phyloP scores from a whole-genome alignment of 2,797 vertebrate genomes.

The Premnoplex brunnescens region DNA sequence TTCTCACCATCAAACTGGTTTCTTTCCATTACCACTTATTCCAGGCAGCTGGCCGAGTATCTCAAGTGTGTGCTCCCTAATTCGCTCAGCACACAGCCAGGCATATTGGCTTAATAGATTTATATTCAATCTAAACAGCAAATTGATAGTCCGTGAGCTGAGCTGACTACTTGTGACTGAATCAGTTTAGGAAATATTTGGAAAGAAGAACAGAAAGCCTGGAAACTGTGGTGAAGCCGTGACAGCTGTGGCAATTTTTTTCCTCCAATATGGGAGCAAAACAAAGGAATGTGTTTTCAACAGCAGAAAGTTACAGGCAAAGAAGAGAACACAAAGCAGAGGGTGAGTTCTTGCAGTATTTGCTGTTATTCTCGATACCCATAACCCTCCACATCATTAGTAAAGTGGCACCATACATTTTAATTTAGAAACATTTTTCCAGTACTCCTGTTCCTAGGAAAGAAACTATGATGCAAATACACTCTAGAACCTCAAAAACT shows the following conservation, averaged over 20 bases:
- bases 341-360: not conserved
- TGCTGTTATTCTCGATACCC: not conserved
- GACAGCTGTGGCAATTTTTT: not conserved
- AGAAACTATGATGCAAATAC: not conserved
- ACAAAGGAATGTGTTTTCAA: not conserved
- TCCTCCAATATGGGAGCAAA: not conserved
- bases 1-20: not conserved
- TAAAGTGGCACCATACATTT: not conserved
- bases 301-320: not conserved
- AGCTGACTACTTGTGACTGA: not conserved
- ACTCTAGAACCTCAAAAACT: not conserved
- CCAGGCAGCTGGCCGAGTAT: not conserved
- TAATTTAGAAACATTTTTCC: not conserved
- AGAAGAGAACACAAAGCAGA: not conserved
- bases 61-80: not conserved
- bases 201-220: not conserved
- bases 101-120: not conserved
- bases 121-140: not conserved
- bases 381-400: not conserved
- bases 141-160: not conserved
- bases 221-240: not conserved
- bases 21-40: not conserved
- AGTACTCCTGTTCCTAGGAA: not conserved
- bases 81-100: not conserved
- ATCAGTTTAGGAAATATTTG: not conserved